A percentile compares a stretch with the other conserved stretches of the same genome.
Conservation (phyloP, 2,888 invertebrate species). For the Bombylius discolor region DNA sequence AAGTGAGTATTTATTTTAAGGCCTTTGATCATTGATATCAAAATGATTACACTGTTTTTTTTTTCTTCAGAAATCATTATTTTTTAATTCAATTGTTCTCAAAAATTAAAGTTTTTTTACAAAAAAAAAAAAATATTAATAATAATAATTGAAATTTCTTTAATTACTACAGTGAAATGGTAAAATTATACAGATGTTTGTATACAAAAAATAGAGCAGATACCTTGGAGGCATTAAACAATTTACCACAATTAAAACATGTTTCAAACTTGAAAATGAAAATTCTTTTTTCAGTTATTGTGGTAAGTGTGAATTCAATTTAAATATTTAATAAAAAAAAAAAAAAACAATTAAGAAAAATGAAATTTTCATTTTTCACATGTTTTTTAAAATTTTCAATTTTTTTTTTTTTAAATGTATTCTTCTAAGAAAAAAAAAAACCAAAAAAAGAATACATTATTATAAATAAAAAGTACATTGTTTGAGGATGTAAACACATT, state of each 20-base stretch:
- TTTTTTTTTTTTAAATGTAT: not conserved
- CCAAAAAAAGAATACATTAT: not conserved
- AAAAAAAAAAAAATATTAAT: no score
- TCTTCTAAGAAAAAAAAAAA: no score
- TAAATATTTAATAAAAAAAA: no score
- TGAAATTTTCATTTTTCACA: slow-evolving; percentile 9
- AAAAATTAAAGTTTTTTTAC: no score
- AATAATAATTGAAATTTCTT: not conserved
- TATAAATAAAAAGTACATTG: no score
- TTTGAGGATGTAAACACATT: not conserved
- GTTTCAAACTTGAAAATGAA: slow-evolving; percentile 85
- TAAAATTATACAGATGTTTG: slow-evolving; percentile 70
- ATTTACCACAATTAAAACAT: slow-evolving; percentile 64
- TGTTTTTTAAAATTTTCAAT: not conserved
- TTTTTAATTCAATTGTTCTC: not conserved
- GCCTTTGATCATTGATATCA: not conserved
- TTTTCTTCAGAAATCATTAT: not conserved
- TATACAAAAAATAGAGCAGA: slow-evolving; percentile 77
- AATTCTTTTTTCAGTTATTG: slow-evolving; percentile 89
- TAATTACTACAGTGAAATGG: slow-evolving; percentile 46
- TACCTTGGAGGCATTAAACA: slow-evolving; percentile 72
- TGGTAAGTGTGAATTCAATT: slow-evolving; percentile 51
- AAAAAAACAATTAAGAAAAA: not conserved
- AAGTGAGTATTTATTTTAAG: slow-evolving; percentile 21
- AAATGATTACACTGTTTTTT: not conserved